These are phyloP conservation scores for Manis pentadactyla DNA, from an alignment of 2,797 vertebrate species.

Conservation along the genomic window DNA sequence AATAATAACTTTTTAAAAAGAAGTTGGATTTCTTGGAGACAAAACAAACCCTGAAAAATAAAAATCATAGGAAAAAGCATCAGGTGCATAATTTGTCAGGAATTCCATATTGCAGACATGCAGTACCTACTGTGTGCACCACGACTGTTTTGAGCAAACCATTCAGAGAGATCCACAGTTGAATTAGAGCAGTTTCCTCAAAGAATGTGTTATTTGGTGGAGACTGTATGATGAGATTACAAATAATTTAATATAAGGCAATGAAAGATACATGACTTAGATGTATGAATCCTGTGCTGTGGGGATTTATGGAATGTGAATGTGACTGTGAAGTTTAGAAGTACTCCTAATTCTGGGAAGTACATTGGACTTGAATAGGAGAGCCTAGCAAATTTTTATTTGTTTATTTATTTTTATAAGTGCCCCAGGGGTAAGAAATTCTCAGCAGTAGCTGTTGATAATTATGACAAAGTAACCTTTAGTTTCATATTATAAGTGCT, in stretches of 20 bases:
- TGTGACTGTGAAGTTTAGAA: constrained; percentile 37
- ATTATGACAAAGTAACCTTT: background rate
- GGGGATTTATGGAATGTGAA: constrained; percentile 45
- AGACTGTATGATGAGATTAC: constrained; percentile 41
- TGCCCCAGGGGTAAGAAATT: background rate
- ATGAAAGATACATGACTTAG: constrained; percentile 34
- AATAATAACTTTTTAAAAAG: background rate
- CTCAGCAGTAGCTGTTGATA: background rate
- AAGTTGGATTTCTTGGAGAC: background rate
- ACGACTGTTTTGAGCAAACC: background rate
- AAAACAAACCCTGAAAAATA: constrained; percentile 6
- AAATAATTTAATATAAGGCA: constrained; percentile 58
- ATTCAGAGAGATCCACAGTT: background rate
- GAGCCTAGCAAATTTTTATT: background rate
- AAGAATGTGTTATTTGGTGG: constrained; percentile 50
- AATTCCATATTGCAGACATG: constrained; percentile 11
- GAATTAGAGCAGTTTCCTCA: constrained; percentile 30
- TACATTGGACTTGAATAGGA: constrained; percentile 5
- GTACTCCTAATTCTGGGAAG: constrained; percentile 26
- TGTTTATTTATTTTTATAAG: background rate
- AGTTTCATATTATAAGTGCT: background rate
- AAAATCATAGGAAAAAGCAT: background rate
- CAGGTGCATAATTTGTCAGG: background rate
- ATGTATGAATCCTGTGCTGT: background rate
- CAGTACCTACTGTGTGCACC: background rate